phyloP scores from a whole-genome alignment of 2,113 vertebrate genomes.

The Prunella himalayana region DNA sequence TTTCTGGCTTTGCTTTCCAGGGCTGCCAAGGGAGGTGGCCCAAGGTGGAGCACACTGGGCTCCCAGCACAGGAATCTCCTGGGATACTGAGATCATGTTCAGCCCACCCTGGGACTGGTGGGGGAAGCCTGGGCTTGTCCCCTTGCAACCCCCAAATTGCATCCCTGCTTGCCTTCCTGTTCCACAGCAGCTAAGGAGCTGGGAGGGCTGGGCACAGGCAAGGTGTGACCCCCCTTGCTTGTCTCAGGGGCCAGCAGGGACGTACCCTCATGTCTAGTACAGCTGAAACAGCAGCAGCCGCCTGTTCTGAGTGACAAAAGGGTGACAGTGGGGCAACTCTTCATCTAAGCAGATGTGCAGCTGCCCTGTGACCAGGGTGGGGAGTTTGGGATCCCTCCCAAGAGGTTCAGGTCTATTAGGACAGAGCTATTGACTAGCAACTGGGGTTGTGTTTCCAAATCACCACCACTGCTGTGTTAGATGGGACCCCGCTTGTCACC shows the following conservation, averaged over 20 bases:
- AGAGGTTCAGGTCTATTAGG: background rate
- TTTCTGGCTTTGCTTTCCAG: background rate
- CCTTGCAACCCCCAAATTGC: background rate
- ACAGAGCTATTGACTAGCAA: background rate
- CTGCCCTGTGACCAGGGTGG: background rate
- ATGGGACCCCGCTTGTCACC: background rate
- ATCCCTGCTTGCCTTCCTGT: background rate
- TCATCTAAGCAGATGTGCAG: background rate
- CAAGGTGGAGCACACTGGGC: background rate
- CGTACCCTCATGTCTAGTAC: fast-evolving
- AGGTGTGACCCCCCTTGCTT: background rate
- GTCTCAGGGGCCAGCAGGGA: background rate
- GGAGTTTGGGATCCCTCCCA: background rate
- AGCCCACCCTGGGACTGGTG: background rate
- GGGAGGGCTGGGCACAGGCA: background rate
- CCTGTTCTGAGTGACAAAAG: background rate
- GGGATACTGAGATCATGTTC: background rate
- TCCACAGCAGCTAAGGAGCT: background rate
- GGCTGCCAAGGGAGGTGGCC: background rate
- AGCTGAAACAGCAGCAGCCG: background rate
- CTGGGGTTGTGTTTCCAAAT: background rate
- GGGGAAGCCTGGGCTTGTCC: background rate
- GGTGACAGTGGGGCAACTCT: fast-evolving
- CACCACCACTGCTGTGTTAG: fast-evolving
- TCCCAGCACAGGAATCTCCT: background rate